These are phyloP conservation scores for Bothrops jararaca DNA, from an alignment of 2,113 vertebrate species.

Conservation along the genomic window DNA sequence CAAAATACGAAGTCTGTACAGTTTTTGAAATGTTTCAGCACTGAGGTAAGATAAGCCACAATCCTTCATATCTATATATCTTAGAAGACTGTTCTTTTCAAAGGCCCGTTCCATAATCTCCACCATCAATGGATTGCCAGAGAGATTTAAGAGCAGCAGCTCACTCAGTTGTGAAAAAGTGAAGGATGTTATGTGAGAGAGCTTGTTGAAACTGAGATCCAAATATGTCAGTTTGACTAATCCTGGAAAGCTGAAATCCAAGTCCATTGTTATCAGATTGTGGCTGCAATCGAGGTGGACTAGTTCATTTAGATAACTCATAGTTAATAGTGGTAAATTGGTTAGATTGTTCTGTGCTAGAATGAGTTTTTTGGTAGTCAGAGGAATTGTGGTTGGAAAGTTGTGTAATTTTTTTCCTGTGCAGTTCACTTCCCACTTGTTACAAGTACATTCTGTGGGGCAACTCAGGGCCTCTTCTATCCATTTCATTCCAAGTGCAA, in stretches of 20 bases:
- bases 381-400: slow-evolving; percentile 78
- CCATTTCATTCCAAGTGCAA: slow-evolving; percentile 51
- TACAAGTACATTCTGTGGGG: slow-evolving; percentile 77
- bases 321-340: slow-evolving; percentile 79
- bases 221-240: slow-evolving; percentile 82
- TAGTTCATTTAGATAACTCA: slow-evolving; percentile 86
- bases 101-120: not conserved
- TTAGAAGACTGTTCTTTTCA: slow-evolving; percentile 69
- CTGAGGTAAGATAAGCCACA: slow-evolving; percentile 80
- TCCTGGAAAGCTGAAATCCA: slow-evolving; percentile 82
- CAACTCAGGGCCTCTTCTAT: slow-evolving; percentile 75
- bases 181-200: slow-evolving; percentile 68
- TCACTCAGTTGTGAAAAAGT: not conserved
- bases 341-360: slow-evolving; percentile 79
- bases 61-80: slow-evolving; percentile 82
- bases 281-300: slow-evolving; percentile 85
- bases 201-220: slow-evolving; percentile 82
- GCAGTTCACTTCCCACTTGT: slow-evolving; percentile 81
- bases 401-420: slow-evolving; percentile 70
- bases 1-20: slow-evolving; percentile 74
- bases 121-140: not conserved
- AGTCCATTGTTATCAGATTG: slow-evolving; percentile 80
- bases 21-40: slow-evolving; percentile 71
- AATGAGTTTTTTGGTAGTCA: slow-evolving; percentile 80
- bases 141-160: not conserved